Evolutionary conservation across 2,797 vertebrate genomes (phyloP).

Genomic region (Loriculus beryllinus): DNA sequence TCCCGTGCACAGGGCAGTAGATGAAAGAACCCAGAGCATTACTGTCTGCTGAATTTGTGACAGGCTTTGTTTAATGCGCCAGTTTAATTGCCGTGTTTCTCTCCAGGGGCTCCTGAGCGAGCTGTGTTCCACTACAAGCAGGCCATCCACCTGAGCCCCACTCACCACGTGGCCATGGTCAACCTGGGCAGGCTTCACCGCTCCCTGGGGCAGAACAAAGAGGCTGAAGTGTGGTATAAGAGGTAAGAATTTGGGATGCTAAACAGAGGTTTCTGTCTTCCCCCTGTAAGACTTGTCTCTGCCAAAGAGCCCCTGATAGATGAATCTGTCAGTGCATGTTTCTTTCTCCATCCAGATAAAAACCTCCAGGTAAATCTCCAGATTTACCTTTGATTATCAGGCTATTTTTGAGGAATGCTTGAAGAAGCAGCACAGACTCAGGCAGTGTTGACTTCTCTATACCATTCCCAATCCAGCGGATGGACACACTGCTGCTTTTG

Average conservation of each 20-base stretch:
- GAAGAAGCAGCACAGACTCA: not conserved
- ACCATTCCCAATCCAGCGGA: not conserved
- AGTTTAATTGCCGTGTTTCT: not conserved
- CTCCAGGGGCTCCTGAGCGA: slow-evolving; percentile 81
- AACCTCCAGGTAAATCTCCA: not conserved
- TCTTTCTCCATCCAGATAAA: not conserved
- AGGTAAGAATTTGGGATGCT: slow-evolving; percentile 74
- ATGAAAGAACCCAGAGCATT: not conserved
- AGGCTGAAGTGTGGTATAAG: slow-evolving; percentile 93
- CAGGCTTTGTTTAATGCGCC: not conserved
- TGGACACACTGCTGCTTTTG: not conserved
- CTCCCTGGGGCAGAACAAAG: slow-evolving; percentile 86
- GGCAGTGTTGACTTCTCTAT: not conserved
- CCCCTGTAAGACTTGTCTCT: not conserved
- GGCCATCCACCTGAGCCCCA: slow-evolving; percentile 86
- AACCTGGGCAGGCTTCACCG: slow-evolving; percentile 93
- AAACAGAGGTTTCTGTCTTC: not conserved
- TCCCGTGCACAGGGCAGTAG: not conserved
- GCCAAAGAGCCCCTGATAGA: not conserved
- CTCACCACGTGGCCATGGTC: slow-evolving; percentile 95
- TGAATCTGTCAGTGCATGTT: not conserved
- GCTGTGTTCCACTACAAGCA: slow-evolving; percentile 89
- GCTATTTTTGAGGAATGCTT: not conserved
- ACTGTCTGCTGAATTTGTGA: not conserved
- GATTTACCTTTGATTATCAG: not conserved